A percentile compares a stretch with the other conserved stretches of the same genome.
Conservation (phyloP, 2,113 vertebrate genomes). For the Anolis sagrei region DNA sequence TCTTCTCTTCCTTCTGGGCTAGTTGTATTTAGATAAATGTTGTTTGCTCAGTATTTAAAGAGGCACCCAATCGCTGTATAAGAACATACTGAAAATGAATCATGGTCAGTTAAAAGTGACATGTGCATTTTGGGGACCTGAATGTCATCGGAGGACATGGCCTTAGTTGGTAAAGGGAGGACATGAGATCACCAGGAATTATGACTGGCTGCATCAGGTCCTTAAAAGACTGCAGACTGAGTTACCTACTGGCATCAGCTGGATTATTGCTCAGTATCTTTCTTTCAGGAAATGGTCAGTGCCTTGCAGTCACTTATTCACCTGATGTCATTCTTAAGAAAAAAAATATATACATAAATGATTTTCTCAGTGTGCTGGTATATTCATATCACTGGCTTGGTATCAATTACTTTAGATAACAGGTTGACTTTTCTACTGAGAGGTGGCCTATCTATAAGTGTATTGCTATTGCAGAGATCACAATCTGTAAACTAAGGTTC, state of each 20-base stretch:
- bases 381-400: background rate
- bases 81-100: background rate
- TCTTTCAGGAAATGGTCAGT: too few species aligned
- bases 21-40: background rate
- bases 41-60: background rate
- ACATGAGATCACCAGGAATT: background rate
- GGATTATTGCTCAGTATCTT: background rate
- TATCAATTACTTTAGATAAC: background rate
- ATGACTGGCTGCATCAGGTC: background rate
- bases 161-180: background rate
- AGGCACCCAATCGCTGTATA: background rate
- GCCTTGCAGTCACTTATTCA: background rate
- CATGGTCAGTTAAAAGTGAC: background rate
- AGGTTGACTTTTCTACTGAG: constrained; percentile 2
- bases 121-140: background rate
- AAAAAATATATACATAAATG: background rate
- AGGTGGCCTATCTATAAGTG: background rate
- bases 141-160: background rate
- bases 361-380: background rate
- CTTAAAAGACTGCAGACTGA: background rate
- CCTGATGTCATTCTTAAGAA: background rate
- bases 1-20: background rate
- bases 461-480: background rate
- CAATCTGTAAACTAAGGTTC: background rate
- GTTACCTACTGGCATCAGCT: background rate